Conservation (phyloP, 2,888 invertebrate genomes). For the Operophtera brumata region DNA sequence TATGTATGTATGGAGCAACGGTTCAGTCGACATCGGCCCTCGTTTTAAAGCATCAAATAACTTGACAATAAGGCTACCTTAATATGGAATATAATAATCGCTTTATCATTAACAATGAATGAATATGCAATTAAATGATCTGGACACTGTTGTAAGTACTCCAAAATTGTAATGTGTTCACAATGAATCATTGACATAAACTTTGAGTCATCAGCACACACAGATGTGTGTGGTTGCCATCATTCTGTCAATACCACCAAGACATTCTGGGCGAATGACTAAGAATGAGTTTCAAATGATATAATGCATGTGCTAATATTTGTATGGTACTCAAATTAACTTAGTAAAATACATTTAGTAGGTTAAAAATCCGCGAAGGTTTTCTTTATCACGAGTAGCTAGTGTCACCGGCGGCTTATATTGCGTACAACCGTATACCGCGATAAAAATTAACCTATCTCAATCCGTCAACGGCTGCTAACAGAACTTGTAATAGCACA, state of each 20-base stretch:
- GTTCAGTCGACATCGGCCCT: not conserved
- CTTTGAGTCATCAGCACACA: constrained; percentile 50
- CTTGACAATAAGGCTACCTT: not conserved
- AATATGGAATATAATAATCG: constrained; percentile 19
- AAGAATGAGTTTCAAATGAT: constrained; percentile 34
- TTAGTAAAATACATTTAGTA: not conserved
- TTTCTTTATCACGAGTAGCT: too few relatives aligned
- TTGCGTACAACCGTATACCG: too few relatives aligned
- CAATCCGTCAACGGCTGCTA: too few relatives aligned
- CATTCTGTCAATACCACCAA: constrained; percentile 42
- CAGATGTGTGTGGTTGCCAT: constrained; percentile 23
- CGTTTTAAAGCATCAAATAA: not conserved
- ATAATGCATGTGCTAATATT: constrained; percentile 44
- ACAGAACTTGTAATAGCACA: too few relatives aligned
- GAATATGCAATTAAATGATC: constrained; percentile 16
- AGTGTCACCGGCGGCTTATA: too few relatives aligned
- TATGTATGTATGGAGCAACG: too few relatives aligned
- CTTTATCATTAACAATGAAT: constrained; percentile 44
- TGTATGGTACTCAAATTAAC: not conserved
- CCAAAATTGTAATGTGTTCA: constrained; percentile 36
- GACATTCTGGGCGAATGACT: constrained; percentile 48
- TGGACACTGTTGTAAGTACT: not conserved
- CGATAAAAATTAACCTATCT: too few relatives aligned
- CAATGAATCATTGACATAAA: constrained; percentile 51
- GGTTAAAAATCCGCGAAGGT: too few relatives aligned